Evolutionary conservation across 1,140 invertebrate genomes (phyloP).

Genomic region (Drosophila ercepeae): DNA sequence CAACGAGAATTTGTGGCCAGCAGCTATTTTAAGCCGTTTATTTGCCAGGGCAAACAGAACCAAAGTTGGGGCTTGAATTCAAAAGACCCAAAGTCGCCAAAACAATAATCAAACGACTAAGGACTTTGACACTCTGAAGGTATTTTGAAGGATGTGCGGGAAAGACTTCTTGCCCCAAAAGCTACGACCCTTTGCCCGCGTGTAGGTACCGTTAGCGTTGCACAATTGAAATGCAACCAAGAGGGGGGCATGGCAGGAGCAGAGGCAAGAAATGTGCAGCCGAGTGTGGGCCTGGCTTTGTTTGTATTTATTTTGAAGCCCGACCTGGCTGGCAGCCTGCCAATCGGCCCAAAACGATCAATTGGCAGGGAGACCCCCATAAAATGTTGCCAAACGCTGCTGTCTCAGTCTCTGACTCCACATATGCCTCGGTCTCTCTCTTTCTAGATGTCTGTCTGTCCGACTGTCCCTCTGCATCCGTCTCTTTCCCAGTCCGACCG

Average conservation of each 20-base stretch:
- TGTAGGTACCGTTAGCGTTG: slow-evolving; percentile 71
- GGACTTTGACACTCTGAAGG: too few relatives aligned
- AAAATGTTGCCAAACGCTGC: slow-evolving; percentile 64
- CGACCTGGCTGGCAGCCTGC: slow-evolving; percentile 48
- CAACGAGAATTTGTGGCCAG: slow-evolving; percentile 33
- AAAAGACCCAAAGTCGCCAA: too few relatives aligned
- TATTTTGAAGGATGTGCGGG: slow-evolving; percentile 7
- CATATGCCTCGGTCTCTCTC: slow-evolving; percentile 11
- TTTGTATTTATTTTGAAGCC: slow-evolving; percentile 7
- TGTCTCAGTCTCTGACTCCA: slow-evolving; percentile 22
- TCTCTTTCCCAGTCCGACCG: slow-evolving; percentile 9
- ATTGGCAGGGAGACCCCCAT: slow-evolving; percentile 72
- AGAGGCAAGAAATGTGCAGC: slow-evolving; percentile 39
- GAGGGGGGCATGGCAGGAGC: slow-evolving; percentile 2
- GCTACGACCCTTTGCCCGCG: slow-evolving; percentile 42
- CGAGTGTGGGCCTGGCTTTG: slow-evolving; percentile 47
- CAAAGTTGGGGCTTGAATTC: too few relatives aligned
- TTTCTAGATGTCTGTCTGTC: neutral
- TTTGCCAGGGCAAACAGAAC: too few relatives aligned
- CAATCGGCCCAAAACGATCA: slow-evolving; percentile 76
- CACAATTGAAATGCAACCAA: slow-evolving; percentile 72
- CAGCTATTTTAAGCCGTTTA: slow-evolving; percentile 3
- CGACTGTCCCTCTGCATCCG: slow-evolving; percentile 21
- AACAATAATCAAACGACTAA: too few relatives aligned
- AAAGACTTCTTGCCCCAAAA: slow-evolving; percentile 51